A percentile compares a stretch with the other conserved stretches of the same genome.
These are phyloP conservation scores for Chaetophractus vellerosus DNA, from an alignment of 2,797 vertebrate genomes.

Conservation along the genomic window DNA sequence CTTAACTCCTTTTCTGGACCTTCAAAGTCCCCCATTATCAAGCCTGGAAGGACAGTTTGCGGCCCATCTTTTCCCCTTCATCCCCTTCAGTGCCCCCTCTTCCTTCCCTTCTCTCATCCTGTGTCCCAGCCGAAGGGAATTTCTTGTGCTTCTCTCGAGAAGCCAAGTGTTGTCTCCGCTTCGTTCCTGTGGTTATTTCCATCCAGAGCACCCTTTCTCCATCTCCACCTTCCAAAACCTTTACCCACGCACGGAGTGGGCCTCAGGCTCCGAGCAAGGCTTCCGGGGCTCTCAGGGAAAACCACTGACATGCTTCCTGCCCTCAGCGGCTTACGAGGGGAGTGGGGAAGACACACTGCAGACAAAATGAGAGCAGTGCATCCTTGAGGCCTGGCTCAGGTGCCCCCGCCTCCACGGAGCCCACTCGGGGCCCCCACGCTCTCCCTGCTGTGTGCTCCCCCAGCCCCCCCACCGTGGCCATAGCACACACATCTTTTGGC, in stretches of 20 bases:
- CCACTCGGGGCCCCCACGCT: rapidly evolving
- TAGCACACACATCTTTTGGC: rapidly evolving
- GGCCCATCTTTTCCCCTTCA: not conserved
- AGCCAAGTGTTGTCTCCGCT: rapidly evolving
- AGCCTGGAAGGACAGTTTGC: not conserved
- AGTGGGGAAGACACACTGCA: not conserved
- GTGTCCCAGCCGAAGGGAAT: not conserved
- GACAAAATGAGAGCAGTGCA: rapidly evolving
- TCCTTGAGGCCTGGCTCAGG: not conserved
- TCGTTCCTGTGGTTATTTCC: not conserved
- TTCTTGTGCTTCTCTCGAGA: not conserved
- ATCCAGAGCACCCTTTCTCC: not conserved
- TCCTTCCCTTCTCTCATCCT: not conserved
- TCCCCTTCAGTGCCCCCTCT: not conserved
- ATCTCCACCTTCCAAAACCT: not conserved
- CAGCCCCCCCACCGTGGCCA: not conserved
- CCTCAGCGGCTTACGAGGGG: rapidly evolving
- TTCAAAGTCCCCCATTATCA: not conserved
- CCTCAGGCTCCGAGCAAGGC: not conserved
- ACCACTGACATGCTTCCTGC: not conserved
- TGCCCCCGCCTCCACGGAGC: not conserved
- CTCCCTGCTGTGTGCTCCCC: not conserved
- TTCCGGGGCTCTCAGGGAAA: not conserved
- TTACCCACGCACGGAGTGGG: not conserved
- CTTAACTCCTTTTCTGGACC: not conserved